phyloP scores from a whole-genome alignment of 2,797 vertebrate genomes.

The Leptodactylus fallax region DNA sequence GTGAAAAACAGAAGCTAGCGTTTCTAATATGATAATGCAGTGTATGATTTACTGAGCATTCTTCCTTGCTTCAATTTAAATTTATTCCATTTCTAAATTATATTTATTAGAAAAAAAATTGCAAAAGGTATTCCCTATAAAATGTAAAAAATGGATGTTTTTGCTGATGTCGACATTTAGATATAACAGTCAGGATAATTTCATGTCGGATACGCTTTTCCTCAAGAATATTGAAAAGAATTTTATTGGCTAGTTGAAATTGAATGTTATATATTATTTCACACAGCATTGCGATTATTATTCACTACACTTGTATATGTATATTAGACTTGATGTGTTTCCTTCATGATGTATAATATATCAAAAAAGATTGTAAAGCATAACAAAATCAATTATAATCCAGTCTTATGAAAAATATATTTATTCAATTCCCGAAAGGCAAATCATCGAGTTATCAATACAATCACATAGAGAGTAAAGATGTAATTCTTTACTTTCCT shows the following conservation, averaged over 20 bases:
- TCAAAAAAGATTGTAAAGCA: not conserved
- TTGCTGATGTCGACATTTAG: conserved; percentile 20
- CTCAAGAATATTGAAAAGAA: not conserved
- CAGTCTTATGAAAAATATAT: not conserved
- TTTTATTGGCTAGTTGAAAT: not conserved
- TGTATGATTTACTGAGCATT: conserved; percentile 30
- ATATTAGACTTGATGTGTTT: not conserved
- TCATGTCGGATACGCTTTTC: conserved; percentile 12
- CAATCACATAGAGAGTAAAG: not conserved
- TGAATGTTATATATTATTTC: not conserved
- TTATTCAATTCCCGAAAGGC: not conserved
- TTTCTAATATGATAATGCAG: conserved; percentile 32
- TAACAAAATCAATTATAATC: not conserved
- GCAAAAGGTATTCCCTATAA: conserved; percentile 31
- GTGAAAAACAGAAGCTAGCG: conserved; percentile 21
- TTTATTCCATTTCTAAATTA: conserved; percentile 46
- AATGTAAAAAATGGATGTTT: conserved; percentile 40
- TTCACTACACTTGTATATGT: not conserved
- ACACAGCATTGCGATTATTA: not conserved
- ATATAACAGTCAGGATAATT: conserved; percentile 3
- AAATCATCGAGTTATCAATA: not conserved
- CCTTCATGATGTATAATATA: not conserved
- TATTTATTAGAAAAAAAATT: conserved; percentile 35
- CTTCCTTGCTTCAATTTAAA: conserved; percentile 41
- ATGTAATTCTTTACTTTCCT: no score